Evolutionary conservation across 2,888 invertebrate species (phyloP), one percentile per base, ranked within the genome.

Genomic region (Epinotia brunnichana): DNA sequence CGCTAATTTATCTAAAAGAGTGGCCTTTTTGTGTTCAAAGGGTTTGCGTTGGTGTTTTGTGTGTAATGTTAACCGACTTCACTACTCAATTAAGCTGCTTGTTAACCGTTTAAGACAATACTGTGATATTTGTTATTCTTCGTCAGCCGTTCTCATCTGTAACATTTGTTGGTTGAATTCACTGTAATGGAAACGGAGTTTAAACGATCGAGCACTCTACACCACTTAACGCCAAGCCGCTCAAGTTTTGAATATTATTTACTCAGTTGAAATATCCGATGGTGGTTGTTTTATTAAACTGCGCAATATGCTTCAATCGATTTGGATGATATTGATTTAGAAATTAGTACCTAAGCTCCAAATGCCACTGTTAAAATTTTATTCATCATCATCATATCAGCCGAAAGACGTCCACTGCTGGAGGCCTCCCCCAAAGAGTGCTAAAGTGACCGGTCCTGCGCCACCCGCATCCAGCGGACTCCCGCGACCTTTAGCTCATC

Each of bases 141-240:
- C 2, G 24, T 24, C 35, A 17, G 53, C 53, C 54, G 41, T 54
- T 54, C 35, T 35, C 35, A 66, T 19, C 10, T 53, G 15, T 54
- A 24, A 54, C 39, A 24, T 66, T 56, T 56, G 21, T 66, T 41
- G n/a, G 29, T 29, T 17, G 29, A 59, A 48, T 48, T 48, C 29
- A 35, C 56, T 44, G 56, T 67, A 67, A 67, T 59, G 57, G 56
- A 59, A 67, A 57, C 57, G 24, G 48, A 64, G 51, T 70, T 48
- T 57, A 70, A 63, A 70, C 57, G 48, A 64, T 63, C 48, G 59
- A 64, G 57, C 64, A 66, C 70, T 66, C 57, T 53, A 60, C 70
- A 59, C 53, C 59, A 60, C 70, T 70, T 66, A 57, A 39, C 64
- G 59, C 53, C 48, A 59, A 24, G 19, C 17, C 64, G 51, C 70